Base-by-base conservation (phyloP, 2,113 vertebrate genomes). In the Otus sunia region DNA sequence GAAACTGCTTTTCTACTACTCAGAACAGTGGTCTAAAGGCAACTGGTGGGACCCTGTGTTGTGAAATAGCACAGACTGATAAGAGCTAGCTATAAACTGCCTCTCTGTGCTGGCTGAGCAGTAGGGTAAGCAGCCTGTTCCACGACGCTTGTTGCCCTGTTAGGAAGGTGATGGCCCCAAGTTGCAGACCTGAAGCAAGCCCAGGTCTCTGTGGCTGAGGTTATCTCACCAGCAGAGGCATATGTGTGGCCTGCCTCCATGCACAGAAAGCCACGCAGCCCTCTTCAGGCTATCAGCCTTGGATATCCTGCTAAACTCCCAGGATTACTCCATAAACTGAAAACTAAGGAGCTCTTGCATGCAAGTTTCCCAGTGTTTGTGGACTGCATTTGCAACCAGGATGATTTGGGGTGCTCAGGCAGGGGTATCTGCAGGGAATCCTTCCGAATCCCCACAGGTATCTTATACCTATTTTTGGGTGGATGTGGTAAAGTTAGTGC, bases 111-210 rank as follows among this genome's bases (percentile, higher is more conserved):
- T 62, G 77, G 41, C 25, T 67, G 47, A 87, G 25, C 37, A 82
- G n/a, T 37, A 72, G 20, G 13, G n/a, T 6, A 14, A 56, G 62
- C 41, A 90, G 58, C 20, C 58, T 0, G 0, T 12, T 26, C 43
- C 1, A 3, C 56, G 39, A 10, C 0, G 0, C 49, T 36, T 29
- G 39, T 30, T 81, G 45, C 56, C 0, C 0, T 8, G 3, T 39
- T 10, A 32, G 49, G 37, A 52, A 63, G 30, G 22, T 32, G 41
- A 8, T 9, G 9, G 17, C 47, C 27, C 9, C 1, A 5, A 26
- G 39, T 2, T 12, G 27, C 32, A 55, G 50, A 32, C 5, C 6
- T 15, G 49, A 59, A 87, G 59, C 20, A 83, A 76, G 64, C 3
- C 6, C 12, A 34, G n/a, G n/a, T 45, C 52, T 58, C 32, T 11